A percentile compares a stretch with the other conserved stretches of the same genome.
Conservation (phyloP, 2,113 vertebrate species). For the Xenopus tropicalis region DNA sequence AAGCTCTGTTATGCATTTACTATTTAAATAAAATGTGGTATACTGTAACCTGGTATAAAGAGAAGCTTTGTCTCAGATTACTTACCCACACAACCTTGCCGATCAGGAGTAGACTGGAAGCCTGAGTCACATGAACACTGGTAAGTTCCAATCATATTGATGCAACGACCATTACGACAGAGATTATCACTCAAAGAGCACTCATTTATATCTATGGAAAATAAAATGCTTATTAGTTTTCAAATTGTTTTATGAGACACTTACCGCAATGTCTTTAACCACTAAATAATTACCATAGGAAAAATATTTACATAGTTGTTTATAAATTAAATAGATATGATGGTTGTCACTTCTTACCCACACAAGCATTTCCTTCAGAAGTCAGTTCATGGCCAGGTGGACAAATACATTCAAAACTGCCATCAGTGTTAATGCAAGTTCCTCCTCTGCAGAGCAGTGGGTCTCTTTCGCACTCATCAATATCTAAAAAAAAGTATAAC, state of each 20-base stretch:
- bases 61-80: neutral
- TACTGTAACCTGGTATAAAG: too few relatives aligned
- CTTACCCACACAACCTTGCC: slow-evolving; percentile 87
- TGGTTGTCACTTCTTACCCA: slow-evolving; percentile 63
- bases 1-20: too few relatives aligned
- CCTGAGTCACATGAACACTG: slow-evolving; percentile 84
- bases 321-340: too few relatives aligned
- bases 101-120: slow-evolving; percentile 78
- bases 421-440: slow-evolving; percentile 83
- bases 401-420: slow-evolving; percentile 87
- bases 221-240: neutral
- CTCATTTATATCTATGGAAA: slow-evolving; percentile 78
- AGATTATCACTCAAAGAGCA: slow-evolving; percentile 84
- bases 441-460: slow-evolving; percentile 83
- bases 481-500: slow-evolving; percentile 60
- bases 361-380: slow-evolving; percentile 71
- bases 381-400: slow-evolving; percentile 78
- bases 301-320: too few relatives aligned
- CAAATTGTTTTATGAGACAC: neutral
- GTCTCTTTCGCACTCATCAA: slow-evolving; percentile 86
- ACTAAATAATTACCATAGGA: too few relatives aligned
- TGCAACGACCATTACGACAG: slow-evolving; percentile 80
- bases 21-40: too few relatives aligned
- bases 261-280: neutral
- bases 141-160: slow-evolving; percentile 85